Conservation (phyloP, 37 sponge, comb jelly and placozoan genomes). For the Bolinopsis microptera region DNA sequence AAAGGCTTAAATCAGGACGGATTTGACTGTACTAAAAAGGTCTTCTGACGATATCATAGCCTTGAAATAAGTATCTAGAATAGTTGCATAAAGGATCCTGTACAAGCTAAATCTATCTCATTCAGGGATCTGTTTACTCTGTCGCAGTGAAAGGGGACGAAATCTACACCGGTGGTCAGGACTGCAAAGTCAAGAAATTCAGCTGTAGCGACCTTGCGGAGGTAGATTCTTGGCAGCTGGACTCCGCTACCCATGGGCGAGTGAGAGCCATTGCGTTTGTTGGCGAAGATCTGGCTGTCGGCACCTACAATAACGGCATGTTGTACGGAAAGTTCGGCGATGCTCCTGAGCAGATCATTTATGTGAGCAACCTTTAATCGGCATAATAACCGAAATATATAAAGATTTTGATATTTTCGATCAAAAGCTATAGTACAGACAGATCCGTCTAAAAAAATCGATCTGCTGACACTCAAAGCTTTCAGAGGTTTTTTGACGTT, state of each 20-base stretch:
- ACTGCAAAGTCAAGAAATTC: conserved; percentile 7
- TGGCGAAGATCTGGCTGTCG: conserved; percentile 5
- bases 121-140: conserved; percentile 27
- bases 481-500: no score
- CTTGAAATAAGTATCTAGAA: no score
- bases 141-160: conserved; percentile 8
- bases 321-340: conserved; percentile 21
- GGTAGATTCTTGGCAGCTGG: background rate
- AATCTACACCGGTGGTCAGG: conserved; percentile 34
- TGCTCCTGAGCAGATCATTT: background rate
- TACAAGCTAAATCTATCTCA: no score
- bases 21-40: no score
- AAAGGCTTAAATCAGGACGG: no score
- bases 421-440: no score
- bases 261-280: conserved; percentile 6
- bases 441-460: no score
- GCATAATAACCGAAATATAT: background rate
- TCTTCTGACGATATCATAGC: no score
- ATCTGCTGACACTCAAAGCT: no score
- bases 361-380: conserved; percentile 22
- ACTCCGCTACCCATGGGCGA: background rate
- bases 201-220: background rate
- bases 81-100: no score
- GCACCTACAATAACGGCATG: conserved; percentile 48
- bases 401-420: no score